Conservation (phyloP, 2,888 invertebrate genomes). For the Brachylomia viminalis region DNA sequence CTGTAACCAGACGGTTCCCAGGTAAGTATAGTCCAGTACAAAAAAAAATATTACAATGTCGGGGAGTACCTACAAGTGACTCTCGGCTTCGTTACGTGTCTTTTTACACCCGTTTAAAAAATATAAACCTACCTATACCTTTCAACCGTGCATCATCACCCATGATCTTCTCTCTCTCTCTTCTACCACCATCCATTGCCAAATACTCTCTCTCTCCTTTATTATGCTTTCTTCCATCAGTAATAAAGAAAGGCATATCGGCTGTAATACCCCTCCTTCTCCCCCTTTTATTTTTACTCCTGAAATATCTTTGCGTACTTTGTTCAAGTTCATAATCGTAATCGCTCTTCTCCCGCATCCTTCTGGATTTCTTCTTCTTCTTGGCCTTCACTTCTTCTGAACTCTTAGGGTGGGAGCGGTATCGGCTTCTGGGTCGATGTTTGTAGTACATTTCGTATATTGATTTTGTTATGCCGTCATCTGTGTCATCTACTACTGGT, state of each 20-base stretch:
- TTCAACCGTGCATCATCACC: slow-evolving; percentile 32
- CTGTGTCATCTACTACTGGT: slow-evolving; percentile 68
- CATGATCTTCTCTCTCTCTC: slow-evolving; percentile 15
- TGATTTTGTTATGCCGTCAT: slow-evolving; percentile 84
- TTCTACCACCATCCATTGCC: background rate
- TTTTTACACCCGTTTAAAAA: too few species aligned
- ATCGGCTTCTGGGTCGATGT: slow-evolving; percentile 43
- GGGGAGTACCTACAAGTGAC: too few species aligned
- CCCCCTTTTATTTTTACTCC: slow-evolving; percentile 33
- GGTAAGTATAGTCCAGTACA: too few species aligned
- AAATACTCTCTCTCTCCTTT: slow-evolving; percentile 29
- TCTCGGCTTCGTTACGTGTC: too few species aligned
- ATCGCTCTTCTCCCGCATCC: slow-evolving; percentile 54
- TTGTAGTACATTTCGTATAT: slow-evolving; percentile 87
- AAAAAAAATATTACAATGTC: too few species aligned
- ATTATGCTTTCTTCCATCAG: slow-evolving; percentile 27
- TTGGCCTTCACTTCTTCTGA: slow-evolving; percentile 50
- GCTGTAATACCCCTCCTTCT: slow-evolving; percentile 11
- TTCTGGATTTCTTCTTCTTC: slow-evolving; percentile 56
- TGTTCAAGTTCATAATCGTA: slow-evolving; percentile 50
- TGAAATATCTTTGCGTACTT: slow-evolving; percentile 35
- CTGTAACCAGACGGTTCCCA: too few species aligned
- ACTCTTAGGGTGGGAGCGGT: slow-evolving; percentile 5
- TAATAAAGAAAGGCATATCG: slow-evolving; percentile 60
- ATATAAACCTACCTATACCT: slow-evolving; percentile 18